Evolutionary conservation across 2,797 vertebrate species (phyloP), one percentile per base, ranked within the genome.

Genomic region (Enteromius fasciolatus): DNA sequence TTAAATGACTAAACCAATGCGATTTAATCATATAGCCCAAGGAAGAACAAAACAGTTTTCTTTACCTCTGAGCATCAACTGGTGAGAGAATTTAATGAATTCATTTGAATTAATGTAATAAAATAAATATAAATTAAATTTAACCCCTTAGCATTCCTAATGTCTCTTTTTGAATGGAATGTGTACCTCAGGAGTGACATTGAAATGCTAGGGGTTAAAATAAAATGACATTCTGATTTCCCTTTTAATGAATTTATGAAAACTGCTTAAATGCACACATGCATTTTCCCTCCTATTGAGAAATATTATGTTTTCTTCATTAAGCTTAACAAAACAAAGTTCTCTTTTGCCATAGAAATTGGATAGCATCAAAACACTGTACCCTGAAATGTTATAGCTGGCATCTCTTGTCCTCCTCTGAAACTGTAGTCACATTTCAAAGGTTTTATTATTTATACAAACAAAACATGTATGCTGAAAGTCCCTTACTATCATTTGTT

Each of bases 401-500:
- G 23, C 14, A 66, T 64, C 28, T 50, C 36, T 64, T 75, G 36
- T 61, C 25, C 6, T 83, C 64, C 25, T 69, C 59, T 76, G 73
- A 69, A 48, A 69, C 59, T 23, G 33, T 73, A 76, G 80, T 59
- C 63, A 23, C 20, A 59, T 77, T 83, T 77, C 50, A 69, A 68
- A 77, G 39, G 74, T 25, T 46, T 64, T 76, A 25, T 69, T 61
- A 69, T 69, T 68, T 25, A 57, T 18, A 76, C n/a, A 76, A 50
- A 31, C 59, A 75, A 76, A 82, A 67, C 63, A 39, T 68, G 48
- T 33, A 66, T 15, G 5, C 14, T 5, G 7, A 76, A 76, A 68
- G 63, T 76, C 73, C 81, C 81, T 18, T 68, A 46, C 39, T 69
- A 25, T 69, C 39, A 76, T 20, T 48, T 83, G 18, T 76, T 66